These are phyloP conservation scores for Aphis gossypii DNA, from an alignment of 1,140 invertebrate species.

Conservation along the genomic window DNA sequence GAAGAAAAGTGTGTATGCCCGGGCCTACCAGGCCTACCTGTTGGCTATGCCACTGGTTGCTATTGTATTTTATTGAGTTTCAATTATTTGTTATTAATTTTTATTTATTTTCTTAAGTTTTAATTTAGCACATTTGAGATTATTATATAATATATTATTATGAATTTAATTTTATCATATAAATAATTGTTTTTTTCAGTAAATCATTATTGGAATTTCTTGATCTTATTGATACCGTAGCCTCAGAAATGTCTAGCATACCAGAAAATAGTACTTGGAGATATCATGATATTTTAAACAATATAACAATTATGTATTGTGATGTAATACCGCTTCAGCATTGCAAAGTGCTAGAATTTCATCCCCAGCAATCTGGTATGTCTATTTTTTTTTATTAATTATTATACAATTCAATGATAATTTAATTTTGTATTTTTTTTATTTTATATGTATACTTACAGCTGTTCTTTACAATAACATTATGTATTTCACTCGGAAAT, in stretches of 20 bases:
- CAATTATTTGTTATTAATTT: too few relatives aligned
- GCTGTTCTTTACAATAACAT: constrained; percentile 86
- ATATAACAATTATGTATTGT: constrained; percentile 82
- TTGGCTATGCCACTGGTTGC: too few relatives aligned
- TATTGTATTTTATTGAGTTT: too few relatives aligned
- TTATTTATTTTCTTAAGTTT: too few relatives aligned
- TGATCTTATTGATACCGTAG: constrained; percentile 40
- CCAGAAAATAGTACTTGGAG: constrained; percentile 67
- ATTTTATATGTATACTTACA: background rate
- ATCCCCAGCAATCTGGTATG: constrained; percentile 84
- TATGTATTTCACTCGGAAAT: constrained; percentile 82
- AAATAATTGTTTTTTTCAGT: constrained; percentile 48
- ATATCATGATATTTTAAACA: constrained; percentile 75
- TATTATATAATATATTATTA: background rate
- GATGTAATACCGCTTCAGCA: constrained; percentile 80
- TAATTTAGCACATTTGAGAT: too few relatives aligned
- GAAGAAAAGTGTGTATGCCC: too few relatives aligned
- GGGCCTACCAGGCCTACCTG: too few relatives aligned
- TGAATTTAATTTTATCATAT: background rate
- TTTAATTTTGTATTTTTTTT: constrained; percentile 36
- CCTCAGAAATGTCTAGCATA: constrained; percentile 45
- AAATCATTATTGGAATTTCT: constrained; percentile 57
- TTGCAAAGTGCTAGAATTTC: constrained; percentile 77
- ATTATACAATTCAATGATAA: background rate
- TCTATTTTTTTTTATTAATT: background rate